Conservation (phyloP, 2,888 invertebrate species). For the Priocnemis perturbator region DNA sequence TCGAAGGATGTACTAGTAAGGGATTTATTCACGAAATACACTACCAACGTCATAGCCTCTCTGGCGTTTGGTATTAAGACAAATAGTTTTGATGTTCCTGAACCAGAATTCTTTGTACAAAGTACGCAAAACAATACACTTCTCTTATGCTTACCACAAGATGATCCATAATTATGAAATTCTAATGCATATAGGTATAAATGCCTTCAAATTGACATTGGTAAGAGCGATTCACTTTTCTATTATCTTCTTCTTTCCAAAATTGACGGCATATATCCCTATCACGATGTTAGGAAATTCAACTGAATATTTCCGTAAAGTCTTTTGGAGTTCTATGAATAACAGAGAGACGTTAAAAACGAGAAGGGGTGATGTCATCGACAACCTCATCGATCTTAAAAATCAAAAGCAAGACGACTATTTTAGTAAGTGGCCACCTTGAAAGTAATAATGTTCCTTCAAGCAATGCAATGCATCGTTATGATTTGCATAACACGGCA, state of each 20-base stretch:
- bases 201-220: background rate
- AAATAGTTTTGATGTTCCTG: constrained; percentile 57
- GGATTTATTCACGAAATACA: constrained; percentile 50
- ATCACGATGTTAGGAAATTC: constrained; percentile 43
- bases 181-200: background rate
- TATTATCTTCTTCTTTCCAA: constrained; percentile 61
- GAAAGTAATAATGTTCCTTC: background rate
- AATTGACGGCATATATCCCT: constrained; percentile 24
- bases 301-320: constrained; percentile 57
- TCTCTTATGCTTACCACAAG: background rate
- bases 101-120: constrained; percentile 54
- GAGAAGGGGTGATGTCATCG: constrained; percentile 66
- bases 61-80: constrained; percentile 63
- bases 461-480: background rate
- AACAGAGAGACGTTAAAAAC: constrained; percentile 49
- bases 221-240: constrained; percentile 20
- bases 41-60: constrained; percentile 63
- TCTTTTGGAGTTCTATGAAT: constrained; percentile 67
- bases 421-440: constrained; percentile 54
- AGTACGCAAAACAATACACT: constrained; percentile 41
- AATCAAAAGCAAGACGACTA: constrained; percentile 46
- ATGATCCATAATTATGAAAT: background rate
- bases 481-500: background rate
- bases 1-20: constrained; percentile 39
- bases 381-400: constrained; percentile 60